A percentile compares a stretch with the other conserved stretches of the same genome.
phyloP scores from a whole-genome alignment of 2,113 vertebrate genomes.

The Cryptoleucopteryx plumbea region DNA sequence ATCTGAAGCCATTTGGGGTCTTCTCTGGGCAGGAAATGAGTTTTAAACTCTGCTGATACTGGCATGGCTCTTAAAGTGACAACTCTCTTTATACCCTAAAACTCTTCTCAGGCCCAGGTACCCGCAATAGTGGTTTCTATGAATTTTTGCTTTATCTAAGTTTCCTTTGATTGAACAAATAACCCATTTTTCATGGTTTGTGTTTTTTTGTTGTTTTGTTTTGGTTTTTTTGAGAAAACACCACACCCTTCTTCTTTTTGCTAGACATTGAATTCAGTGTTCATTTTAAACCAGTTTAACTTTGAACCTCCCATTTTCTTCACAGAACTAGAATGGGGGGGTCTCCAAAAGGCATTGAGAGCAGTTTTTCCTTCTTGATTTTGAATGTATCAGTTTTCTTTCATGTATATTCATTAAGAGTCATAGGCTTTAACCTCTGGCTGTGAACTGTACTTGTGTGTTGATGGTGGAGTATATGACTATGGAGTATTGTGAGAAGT shows the following conservation, averaged over 20 bases:
- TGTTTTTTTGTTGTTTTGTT: no score
- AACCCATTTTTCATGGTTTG: fast-evolving
- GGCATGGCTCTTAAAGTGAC: background rate
- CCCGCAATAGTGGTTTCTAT: background rate
- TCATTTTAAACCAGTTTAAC: background rate
- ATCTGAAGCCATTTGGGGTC: background rate
- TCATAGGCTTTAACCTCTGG: background rate
- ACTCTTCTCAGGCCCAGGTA: background rate
- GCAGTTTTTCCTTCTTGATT: background rate
- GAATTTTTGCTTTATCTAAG: background rate
- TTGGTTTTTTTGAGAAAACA: background rate
- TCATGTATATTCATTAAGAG: background rate
- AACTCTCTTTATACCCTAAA: background rate
- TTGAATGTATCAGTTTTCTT: background rate
- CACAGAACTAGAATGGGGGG: background rate
- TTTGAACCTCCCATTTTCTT: background rate
- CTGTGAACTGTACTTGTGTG: background rate
- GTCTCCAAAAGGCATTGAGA: background rate
- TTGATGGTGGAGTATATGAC: background rate
- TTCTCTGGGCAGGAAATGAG: background rate
- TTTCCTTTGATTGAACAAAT: background rate
- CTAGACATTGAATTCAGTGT: background rate
- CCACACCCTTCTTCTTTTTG: fast-evolving
- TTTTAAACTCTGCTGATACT: background rate
- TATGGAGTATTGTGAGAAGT: background rate